Evolutionary conservation across 2,888 invertebrate genomes (phyloP).

Genomic region (Tetramorium bicarinatum): DNA sequence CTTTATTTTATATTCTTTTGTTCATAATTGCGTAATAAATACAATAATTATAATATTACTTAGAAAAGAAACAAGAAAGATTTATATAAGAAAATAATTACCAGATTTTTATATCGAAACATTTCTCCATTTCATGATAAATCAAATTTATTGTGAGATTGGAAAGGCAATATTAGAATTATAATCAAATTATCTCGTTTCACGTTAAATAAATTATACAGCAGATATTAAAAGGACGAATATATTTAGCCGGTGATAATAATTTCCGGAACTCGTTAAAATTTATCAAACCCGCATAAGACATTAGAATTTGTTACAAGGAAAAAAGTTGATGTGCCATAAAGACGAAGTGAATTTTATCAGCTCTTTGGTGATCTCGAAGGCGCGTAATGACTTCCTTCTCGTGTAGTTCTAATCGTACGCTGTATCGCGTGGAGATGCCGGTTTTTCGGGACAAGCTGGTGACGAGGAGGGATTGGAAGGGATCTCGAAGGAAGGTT

Average conservation of each 20-base stretch:
- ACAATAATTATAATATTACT: background rate
- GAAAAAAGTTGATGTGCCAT: conserved; percentile 48
- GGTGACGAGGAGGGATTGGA: conserved; percentile 69
- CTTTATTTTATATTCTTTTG: background rate
- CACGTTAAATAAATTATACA: conserved; percentile 15
- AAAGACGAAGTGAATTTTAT: conserved; percentile 67
- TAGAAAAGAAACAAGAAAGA: background rate
- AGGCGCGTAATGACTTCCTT: conserved; percentile 71
- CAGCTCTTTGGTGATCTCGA: conserved; percentile 51
- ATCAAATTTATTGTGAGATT: background rate
- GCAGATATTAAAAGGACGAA: background rate
- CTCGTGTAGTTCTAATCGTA: conserved; percentile 71
- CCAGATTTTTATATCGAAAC: background rate
- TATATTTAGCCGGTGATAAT: conserved; percentile 15
- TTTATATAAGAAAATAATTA: background rate
- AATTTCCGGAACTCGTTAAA: conserved; percentile 37
- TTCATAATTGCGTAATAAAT: background rate
- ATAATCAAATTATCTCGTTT: conserved; percentile 15
- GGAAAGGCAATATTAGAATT: background rate
- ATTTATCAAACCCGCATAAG: conserved; percentile 28
- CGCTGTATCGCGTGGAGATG: conserved; percentile 59
- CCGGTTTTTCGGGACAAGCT: conserved; percentile 52
- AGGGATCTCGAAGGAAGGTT: conserved; percentile 72
- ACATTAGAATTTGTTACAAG: conserved; percentile 14
- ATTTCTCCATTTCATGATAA: background rate